A percentile compares a stretch with the other conserved stretches of the same genome.
Conservation (phyloP, 2,797 vertebrate species). For the Mareca penelope region DNA sequence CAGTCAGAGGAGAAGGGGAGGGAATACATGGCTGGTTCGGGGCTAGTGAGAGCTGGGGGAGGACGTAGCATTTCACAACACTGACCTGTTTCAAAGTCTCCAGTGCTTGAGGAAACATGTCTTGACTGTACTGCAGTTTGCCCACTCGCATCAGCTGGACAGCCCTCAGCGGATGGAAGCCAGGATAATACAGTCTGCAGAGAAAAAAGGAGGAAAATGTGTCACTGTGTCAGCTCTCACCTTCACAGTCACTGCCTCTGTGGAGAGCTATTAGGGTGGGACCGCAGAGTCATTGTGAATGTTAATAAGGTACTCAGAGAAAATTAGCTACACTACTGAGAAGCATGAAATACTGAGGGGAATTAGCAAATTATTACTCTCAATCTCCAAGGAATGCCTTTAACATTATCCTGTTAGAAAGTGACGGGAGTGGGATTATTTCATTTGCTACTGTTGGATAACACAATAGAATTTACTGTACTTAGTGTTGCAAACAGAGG, state of each 20-base stretch:
- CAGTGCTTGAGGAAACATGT: conserved; percentile 81
- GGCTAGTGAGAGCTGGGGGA: not conserved
- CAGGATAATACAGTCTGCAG: conserved; percentile 85
- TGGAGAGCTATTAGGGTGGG: conserved; percentile 36
- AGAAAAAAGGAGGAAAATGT: conserved; percentile 39
- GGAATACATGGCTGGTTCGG: fast-evolving
- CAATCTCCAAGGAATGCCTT: conserved; percentile 43
- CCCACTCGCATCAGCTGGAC: conserved; percentile 92
- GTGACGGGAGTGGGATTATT: conserved; percentile 6
- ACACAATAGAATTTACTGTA: conserved; percentile 51
- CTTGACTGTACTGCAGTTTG: conserved; percentile 89
- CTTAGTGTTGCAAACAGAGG: conserved; percentile 36
- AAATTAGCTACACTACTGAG: conserved; percentile 52
- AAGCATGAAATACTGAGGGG: conserved; percentile 35
- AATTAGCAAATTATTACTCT: conserved; percentile 46
- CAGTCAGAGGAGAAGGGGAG: not conserved
- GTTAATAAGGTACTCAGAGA: conserved; percentile 59
- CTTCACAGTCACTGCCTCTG: conserved; percentile 30
- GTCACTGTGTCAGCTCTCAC: conserved; percentile 51
- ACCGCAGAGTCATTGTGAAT: conserved; percentile 50
- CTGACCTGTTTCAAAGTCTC: conserved; percentile 88
- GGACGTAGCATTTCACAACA: not conserved
- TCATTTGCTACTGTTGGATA: not conserved
- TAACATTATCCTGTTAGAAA: conserved; percentile 57
- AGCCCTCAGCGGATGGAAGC: conserved; percentile 88